A percentile compares a stretch with the other conserved stretches of the same genome.
Evolutionary conservation across 1,140 invertebrate genomes (phyloP).

Genomic region (Drosophila sp.): DNA sequence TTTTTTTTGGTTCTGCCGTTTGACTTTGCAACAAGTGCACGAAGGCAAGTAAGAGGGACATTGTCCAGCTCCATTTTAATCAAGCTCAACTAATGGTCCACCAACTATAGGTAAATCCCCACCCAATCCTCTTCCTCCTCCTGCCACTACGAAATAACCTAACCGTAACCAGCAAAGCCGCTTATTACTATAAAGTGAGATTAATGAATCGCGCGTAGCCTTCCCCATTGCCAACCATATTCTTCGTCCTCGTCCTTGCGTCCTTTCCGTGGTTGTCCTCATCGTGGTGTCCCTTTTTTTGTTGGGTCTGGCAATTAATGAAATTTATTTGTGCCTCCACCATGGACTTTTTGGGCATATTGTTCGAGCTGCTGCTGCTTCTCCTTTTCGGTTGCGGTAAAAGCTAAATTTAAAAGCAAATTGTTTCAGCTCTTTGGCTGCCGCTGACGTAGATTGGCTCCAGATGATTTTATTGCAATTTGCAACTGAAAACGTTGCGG

Average conservation of each 20-base stretch:
- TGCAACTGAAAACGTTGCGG: slow-evolving; percentile 30
- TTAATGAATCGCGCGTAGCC: slow-evolving; percentile 64
- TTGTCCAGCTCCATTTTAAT: slow-evolving; percentile 66
- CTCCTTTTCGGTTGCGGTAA: slow-evolving; percentile 35
- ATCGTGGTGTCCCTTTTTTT: slow-evolving; percentile 49
- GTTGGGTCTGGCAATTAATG: slow-evolving; percentile 72
- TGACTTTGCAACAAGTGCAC: slow-evolving; percentile 77
- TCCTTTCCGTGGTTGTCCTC: slow-evolving; percentile 31
- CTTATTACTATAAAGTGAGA: slow-evolving; percentile 82
- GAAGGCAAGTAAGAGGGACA: not conserved
- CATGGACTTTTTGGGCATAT: slow-evolving; percentile 44
- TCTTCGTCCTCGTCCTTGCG: slow-evolving; percentile 13
- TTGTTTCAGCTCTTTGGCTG: slow-evolving; percentile 54
- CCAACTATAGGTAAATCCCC: slow-evolving; percentile 30
- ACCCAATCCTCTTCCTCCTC: not conserved
- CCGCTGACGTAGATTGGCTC: slow-evolving; percentile 47
- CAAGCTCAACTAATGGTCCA: slow-evolving; percentile 72
- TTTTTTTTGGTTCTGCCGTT: slow-evolving; percentile 44
- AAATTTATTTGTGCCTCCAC: slow-evolving; percentile 70
- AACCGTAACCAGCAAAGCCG: slow-evolving; percentile 75
- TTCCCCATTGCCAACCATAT: not conserved
- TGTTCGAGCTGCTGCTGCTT: slow-evolving; percentile 45
- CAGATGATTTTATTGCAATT: slow-evolving; percentile 63
- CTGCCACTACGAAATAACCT: slow-evolving; percentile 26
- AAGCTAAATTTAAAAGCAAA: slow-evolving; percentile 71